phyloP scores from a whole-genome alignment of 2,888 invertebrate genomes.

The Ernsta delagoae region DNA sequence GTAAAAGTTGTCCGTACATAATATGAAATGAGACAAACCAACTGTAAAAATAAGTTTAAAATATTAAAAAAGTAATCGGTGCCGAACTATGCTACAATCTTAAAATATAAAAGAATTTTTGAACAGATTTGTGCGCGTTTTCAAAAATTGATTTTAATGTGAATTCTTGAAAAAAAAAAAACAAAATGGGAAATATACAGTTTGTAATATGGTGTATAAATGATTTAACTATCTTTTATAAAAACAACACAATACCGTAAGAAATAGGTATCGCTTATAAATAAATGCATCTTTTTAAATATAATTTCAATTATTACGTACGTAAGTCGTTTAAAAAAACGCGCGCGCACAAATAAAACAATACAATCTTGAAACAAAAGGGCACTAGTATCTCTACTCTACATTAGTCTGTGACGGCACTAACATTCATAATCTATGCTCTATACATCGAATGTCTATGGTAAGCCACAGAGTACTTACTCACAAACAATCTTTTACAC shows the following conservation, averaged over 20 bases:
- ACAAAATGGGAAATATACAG: neutral
- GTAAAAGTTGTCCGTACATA: no score
- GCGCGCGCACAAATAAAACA: constrained; percentile 1
- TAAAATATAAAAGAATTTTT: constrained; percentile 15
- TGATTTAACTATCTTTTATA: no score
- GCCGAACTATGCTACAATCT: constrained; percentile 54
- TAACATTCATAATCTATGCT: neutral
- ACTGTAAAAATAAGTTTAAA: constrained; percentile 32
- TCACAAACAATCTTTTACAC: neutral
- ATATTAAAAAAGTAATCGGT: constrained; percentile 53
- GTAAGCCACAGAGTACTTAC: neutral
- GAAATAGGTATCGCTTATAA: constrained; percentile 1
- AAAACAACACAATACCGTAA: neutral
- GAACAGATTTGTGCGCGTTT: constrained; percentile 28
- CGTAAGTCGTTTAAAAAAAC: neutral
- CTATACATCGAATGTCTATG: neutral
- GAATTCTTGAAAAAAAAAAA: neutral
- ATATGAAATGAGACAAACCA: no score
- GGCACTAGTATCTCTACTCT: neutral
- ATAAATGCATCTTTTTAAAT: constrained; percentile 20
- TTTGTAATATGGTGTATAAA: no score
- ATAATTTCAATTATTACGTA: neutral
- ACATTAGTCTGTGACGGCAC: neutral
- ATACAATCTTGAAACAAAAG: neutral
- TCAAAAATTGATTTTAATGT: neutral